Evolutionary conservation across 2,888 invertebrate genomes (phyloP), one percentile per base, ranked within the genome.

Genomic region (Amaurobius ferox): DNA sequence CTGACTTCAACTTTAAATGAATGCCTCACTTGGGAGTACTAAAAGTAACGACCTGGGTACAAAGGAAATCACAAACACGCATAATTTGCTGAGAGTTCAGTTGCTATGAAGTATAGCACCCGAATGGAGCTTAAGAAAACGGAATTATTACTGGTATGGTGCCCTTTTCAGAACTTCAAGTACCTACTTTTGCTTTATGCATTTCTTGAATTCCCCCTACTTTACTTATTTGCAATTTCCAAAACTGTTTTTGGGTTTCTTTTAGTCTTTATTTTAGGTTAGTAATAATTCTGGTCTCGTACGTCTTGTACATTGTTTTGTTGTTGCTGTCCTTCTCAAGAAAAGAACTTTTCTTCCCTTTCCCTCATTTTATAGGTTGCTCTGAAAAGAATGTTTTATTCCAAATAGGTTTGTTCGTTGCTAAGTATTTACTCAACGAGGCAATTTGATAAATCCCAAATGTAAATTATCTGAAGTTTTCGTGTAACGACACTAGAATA

Each of bases 41-140:
- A 81, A 81, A 81, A 81, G 74, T 81, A 76, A 74, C 68, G 81
- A 68, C 68, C 48, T 30, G 39, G 68, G 30, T 44, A 70, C 55
- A 72, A 81, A 62, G 70, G 62, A 81, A 81, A 70, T 81, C 73
- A 80, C 67, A 76, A 68, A 32, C 40, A 55, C 74, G 70, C 81
- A 76, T 81, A 70, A 81, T 81, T 70, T 81, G 81, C 74, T 26
- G 70, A 81, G 81, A 81, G 68, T 68, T 80, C 61, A 68, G 68
- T 61, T 70, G 68, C 19, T 78, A 78, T 55, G 67, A 78, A 78
- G 67, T 70, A 68, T 78, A 39, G 29, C 70, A 68, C 68, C 68
- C 55, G 61, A 70, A 48, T 67, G 67, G 44, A 48, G 67, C 48
- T 71, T 64, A 66, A 79, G 64, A 30, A 72, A 79, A 72, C 35